Base-by-base conservation (phyloP, 2,888 invertebrate genomes). In the Bombyx huttoni region DNA sequence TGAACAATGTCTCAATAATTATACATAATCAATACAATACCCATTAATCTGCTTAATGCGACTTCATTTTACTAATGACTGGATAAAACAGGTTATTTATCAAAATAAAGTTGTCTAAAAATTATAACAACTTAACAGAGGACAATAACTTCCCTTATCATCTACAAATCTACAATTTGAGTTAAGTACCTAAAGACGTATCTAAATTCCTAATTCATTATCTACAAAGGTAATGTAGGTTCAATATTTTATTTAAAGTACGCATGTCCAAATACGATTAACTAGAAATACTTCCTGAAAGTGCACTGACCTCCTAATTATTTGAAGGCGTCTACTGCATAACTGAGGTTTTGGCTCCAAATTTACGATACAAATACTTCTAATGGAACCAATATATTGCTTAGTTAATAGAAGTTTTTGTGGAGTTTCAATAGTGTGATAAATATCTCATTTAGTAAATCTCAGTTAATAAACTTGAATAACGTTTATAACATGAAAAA, bases 81-180 rank as follows among this genome's bases (percentile, higher is more conserved):
- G 69, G 73, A 68, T 77, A 78, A 75, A 76, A 79, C 62, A 65
- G 68, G 68, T 70, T 65, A 64, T 59, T 70, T 82, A 85, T 84
- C 82, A 85, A 85, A 87, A 84, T 83, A 86, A 84, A 76, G 60
- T 70, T 63, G 61, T 85, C 82, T 75, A 84, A 84, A 84, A 72
- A 77, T 68, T 65, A 62, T 70, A 73, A 69, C 67, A 72, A 73
- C 63, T 62, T 63, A 66, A 70, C 65, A 59, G 62, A 53, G 61
- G 54, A 58, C 62, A 57, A 53, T 51, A 56, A 56, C 56, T 54
- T 65, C 58, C 57, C 70, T 73, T 77, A 77, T 51, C 56, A 53
- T 55, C 69, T 77, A 77, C 63, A 58, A 64, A 60, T 63, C 78
- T 82, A 81, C 65, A 70, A 69, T 72, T 75, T 73, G 67, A 75